Evolutionary conservation across 1,140 invertebrate genomes (phyloP), one percentile per base, ranked within the genome.

Genomic region (Ostrea edulis): DNA sequence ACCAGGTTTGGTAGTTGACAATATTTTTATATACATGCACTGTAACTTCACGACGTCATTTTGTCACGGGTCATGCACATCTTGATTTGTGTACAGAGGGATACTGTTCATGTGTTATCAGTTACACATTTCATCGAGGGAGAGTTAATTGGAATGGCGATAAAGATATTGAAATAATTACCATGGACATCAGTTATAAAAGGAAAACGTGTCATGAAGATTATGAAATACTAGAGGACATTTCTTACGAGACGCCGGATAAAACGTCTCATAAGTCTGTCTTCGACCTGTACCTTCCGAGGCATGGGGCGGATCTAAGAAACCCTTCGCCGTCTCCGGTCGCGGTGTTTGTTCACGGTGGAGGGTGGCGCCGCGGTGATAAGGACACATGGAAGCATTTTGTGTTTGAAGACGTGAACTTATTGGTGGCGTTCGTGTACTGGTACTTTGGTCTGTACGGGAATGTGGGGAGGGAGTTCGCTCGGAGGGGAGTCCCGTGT

Each of bases 341-440:
- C 5, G 90, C 87, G 53, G 44, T 91, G 53, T 91, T 91, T 86
- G 87, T 91, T 68, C 90, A 91, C 62, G 90, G 90, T 5, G 90
- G 90, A 35, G 90, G 90, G 2, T 91, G 90, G 90, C 84, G 89
- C 81, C 65, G 90, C 2, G 90, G 90, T 9, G 89, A 89, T 51
- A 88, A 89, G 71, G 51, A 55, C 22, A 87, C 87, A 12, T 91
- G 90, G 90, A 91, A 84, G 25, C 86, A 90, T 71, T 91, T 86
- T 58, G 44, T 86, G 8, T 65, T 77, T 62, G 29, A 84, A 20
- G 87, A 90, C 54, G 89, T 89, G 44, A 91, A 91, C 77, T 85
- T 91, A 20, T 25, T 91, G 22, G 86, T 35, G 17, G 85, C 71
- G 22, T 77, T 82, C 58, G 58, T 91, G 20, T 81, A 62, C 51